These are phyloP conservation scores for Knipowitschia caucasica DNA, from an alignment of 2,797 vertebrate species.

Conservation along the genomic window DNA sequence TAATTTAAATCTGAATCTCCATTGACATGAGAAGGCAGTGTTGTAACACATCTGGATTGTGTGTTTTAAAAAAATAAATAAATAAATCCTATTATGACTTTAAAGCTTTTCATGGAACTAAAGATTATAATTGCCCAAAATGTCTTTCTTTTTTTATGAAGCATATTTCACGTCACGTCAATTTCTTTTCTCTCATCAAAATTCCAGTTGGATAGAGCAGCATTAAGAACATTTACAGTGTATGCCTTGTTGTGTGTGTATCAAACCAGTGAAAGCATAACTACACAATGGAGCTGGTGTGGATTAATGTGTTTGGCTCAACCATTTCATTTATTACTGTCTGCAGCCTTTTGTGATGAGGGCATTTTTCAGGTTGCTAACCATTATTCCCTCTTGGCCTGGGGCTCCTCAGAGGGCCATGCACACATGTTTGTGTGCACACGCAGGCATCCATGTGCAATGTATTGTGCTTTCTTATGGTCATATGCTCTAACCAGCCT, in stretches of 20 bases:
- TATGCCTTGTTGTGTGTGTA: slow-evolving; percentile 4
- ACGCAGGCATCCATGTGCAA: slow-evolving; percentile 20
- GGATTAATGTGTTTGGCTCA: slow-evolving; percentile 78
- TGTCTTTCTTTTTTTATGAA: too few relatives aligned
- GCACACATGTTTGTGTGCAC: slow-evolving; percentile 26
- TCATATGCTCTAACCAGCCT: slow-evolving; percentile 54
- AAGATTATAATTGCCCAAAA: not conserved
- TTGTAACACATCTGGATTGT: not conserved
- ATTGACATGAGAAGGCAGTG: not conserved
- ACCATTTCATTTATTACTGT: slow-evolving; percentile 83
- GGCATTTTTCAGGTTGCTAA: slow-evolving; percentile 82
- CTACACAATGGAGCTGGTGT: slow-evolving; percentile 32
- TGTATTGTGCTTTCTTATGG: slow-evolving; percentile 49
- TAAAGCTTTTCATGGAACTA: not conserved
- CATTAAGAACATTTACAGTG: slow-evolving; percentile 5
- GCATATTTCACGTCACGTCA: not conserved
- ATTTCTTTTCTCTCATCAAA: slow-evolving; percentile 4
- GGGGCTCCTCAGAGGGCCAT: slow-evolving; percentile 47
- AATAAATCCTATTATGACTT: not conserved
- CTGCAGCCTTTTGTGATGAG: slow-evolving; percentile 79
- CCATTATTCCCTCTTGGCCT: slow-evolving; percentile 76
- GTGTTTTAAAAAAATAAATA: too few relatives aligned
- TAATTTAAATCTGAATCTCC: too few relatives aligned
- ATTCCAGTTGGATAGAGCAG: slow-evolving; percentile 4
- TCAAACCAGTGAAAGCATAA: slow-evolving; percentile 23